phyloP scores from a whole-genome alignment of 2,113 vertebrate genomes.

The Orientallactaga bullata region DNA sequence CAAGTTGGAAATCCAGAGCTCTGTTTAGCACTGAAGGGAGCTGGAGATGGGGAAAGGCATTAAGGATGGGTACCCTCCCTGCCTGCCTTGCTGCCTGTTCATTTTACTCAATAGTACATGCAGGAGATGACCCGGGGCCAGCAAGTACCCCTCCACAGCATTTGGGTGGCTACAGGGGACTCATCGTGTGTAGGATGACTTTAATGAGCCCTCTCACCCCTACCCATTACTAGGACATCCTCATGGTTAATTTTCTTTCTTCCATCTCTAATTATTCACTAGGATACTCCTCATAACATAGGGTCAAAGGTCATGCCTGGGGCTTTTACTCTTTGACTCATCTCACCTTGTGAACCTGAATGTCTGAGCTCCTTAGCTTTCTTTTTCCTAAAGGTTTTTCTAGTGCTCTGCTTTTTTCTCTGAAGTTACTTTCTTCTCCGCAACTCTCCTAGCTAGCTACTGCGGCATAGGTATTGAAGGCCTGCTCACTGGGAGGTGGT shows the following conservation, averaged over 20 bases:
- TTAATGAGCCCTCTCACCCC: background rate
- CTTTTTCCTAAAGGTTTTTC: background rate
- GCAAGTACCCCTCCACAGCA: background rate
- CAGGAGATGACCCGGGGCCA: background rate
- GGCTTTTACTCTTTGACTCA: background rate
- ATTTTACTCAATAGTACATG: background rate
- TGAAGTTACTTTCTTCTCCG: background rate
- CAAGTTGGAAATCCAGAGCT: background rate
- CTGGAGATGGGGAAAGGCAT: background rate
- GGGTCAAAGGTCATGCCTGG: background rate
- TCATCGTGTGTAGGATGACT: background rate
- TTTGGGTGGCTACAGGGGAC: slow-evolving; percentile 19
- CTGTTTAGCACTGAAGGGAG: background rate
- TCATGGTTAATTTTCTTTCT: slow-evolving; percentile 9
- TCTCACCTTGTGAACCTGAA: background rate
- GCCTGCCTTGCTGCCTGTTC: background rate
- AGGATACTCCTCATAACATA: background rate
- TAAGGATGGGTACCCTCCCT: background rate
- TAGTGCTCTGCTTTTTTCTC: background rate
- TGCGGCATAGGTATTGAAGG: too few species aligned
- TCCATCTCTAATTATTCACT: slow-evolving; percentile 41
- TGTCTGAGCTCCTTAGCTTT: background rate
- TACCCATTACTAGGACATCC: background rate
- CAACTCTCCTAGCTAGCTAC: background rate
- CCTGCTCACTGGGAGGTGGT: background rate